Evolutionary conservation across 2,113 vertebrate species (phyloP), one percentile per base, ranked within the genome.

Genomic region (Ammodytes dubius): DNA sequence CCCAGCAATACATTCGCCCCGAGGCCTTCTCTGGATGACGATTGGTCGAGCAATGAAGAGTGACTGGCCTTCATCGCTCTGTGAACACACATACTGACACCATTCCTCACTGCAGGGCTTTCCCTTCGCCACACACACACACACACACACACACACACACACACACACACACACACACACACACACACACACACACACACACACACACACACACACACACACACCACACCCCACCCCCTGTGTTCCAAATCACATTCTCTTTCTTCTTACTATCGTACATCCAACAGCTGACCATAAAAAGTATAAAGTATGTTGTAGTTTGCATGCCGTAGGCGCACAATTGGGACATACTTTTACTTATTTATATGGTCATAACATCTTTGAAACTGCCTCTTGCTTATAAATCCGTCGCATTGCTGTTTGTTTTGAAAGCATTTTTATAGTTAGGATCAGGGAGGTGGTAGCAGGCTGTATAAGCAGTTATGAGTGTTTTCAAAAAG

Each of bases 31-130:
- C 43, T 19, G n/a, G 75, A 77, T 69, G 68, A 54, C 70, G 83
- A 82, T 56, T 56, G 74, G 73, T 57, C 37, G 61, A 13, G 77
- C 70, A 45, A 76, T 50, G 68, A 60, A 13, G 54, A 88, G 84
- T 79, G 90, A 87, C 86, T 54, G 71, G 80, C 27, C 72, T 66
- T 87, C 73, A 69, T 84, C 84, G 54, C 79, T 79, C 68, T 50
- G 57, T 57, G 50, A 46, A 73, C 65, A 85, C 66, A 43, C 52
- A 73, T 35, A 7, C 61, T 84, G 74, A 79, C 86, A 79, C 65
- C 53, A 8, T 60, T 72, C 46, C 56, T 68, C 68, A 56, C 83
- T 59, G 67, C 10, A 0, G 64, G 79, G 47, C 70, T 73, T 83
- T 76, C 74, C 72, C n/a, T n/a, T 69, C 7, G 0, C n/a, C 46